A percentile compares a stretch with the other conserved stretches of the same genome.
Evolutionary conservation across 1,140 invertebrate genomes (phyloP).

Genomic region (Ctenoplectra terminalis): DNA sequence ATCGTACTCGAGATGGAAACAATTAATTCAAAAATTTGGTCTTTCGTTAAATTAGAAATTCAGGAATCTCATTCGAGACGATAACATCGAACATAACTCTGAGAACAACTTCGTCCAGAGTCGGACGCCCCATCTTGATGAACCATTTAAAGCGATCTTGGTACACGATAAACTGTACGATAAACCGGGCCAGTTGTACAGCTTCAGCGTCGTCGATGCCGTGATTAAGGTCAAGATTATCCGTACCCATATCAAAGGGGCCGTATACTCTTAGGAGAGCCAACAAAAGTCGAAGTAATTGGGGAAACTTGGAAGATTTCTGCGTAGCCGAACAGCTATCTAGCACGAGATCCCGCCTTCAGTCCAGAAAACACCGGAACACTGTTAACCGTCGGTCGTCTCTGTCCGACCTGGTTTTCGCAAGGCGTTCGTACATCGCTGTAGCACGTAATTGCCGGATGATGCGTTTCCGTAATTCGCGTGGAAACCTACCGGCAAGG

Average conservation of each 20-base stretch:
- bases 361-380: neutral
- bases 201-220: conserved; percentile 34
- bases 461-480: conserved; percentile 46
- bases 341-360: conserved; percentile 20
- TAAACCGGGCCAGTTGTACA: conserved; percentile 29
- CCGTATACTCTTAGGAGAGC: neutral
- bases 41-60: too few species aligned
- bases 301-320: conserved; percentile 37
- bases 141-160: neutral
- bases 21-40: too few species aligned
- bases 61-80: too few species aligned
- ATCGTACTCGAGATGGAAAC: too few species aligned
- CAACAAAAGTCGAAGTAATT: conserved; percentile 42
- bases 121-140: neutral
- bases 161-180: conserved; percentile 19
- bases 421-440: conserved; percentile 1
- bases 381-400: neutral
- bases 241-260: conserved; percentile 13
- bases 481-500: neutral
- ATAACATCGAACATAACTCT: too few species aligned
- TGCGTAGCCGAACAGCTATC: conserved; percentile 20
- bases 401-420: conserved; percentile 43
- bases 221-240: conserved; percentile 56
- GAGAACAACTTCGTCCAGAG: neutral
- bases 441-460: conserved; percentile 45